phyloP scores from a whole-genome alignment of 1,140 invertebrate species.

The Physella acuta region DNA sequence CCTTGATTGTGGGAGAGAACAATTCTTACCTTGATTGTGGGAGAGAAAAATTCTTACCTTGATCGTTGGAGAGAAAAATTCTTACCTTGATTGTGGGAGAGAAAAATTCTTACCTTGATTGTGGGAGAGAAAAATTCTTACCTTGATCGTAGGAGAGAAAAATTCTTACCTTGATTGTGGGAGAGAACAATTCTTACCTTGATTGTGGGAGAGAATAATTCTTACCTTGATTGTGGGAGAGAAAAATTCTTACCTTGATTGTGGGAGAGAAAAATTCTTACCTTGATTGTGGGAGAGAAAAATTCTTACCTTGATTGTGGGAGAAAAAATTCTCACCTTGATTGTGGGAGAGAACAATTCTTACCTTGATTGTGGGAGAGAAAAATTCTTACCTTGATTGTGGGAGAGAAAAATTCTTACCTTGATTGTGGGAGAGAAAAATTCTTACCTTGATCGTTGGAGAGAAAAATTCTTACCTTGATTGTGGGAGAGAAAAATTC shows the following conservation, averaged over 20 bases:
- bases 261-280: slow-evolving; percentile 91
- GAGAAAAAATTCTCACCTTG: slow-evolving; percentile 88
- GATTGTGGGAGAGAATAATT: slow-evolving; percentile 93
- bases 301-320: slow-evolving; percentile 83
- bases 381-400: slow-evolving; percentile 89
- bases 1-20: no score
- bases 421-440: slow-evolving; percentile 94
- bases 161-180: no score
- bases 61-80: no score
- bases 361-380: slow-evolving; percentile 90
- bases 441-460: no score
- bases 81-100: slow-evolving; percentile 90
- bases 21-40: slow-evolving; percentile 83
- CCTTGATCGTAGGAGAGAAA: slow-evolving; percentile 93
- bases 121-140: slow-evolving; percentile 63
- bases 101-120: slow-evolving; percentile 87
- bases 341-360: slow-evolving; percentile 41
- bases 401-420: slow-evolving; percentile 66
- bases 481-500: slow-evolving; percentile 95
- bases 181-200: slow-evolving; percentile 68
- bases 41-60: slow-evolving; percentile 88
- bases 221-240: no score
- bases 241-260: slow-evolving; percentile 73
- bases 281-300: no score
- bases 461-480: slow-evolving; percentile 68